A percentile compares a stretch with the other conserved stretches of the same genome.
These are phyloP conservation scores for Cepphus grylle DNA, from an alignment of 2,113 vertebrate species.

Conservation along the genomic window DNA sequence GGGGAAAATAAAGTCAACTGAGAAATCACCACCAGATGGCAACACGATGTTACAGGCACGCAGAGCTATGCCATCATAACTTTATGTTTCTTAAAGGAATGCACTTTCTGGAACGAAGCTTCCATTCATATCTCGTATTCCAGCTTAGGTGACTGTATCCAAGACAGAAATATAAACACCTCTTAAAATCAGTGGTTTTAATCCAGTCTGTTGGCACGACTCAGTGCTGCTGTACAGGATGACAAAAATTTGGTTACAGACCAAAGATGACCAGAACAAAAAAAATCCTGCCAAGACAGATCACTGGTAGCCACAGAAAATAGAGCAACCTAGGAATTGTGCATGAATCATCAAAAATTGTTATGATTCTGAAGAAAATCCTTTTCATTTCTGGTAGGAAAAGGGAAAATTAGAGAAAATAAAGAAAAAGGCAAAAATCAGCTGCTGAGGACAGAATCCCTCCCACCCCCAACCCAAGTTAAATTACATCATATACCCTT, in stretches of 20 bases:
- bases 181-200: not conserved
- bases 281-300: not conserved
- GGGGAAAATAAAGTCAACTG: not conserved
- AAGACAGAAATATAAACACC: slow-evolving; percentile 6
- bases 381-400: not conserved
- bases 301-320: not conserved
- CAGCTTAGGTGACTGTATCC: not conserved
- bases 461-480: not conserved
- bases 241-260: not conserved
- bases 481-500: not conserved
- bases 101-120: not conserved
- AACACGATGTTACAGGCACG: not conserved
- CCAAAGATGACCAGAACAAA: not conserved
- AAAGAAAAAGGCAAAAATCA: not conserved
- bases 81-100: not conserved
- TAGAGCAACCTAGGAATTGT: not conserved
- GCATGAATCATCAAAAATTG: not conserved
- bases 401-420: not conserved
- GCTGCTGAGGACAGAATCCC: not conserved
- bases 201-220: not conserved
- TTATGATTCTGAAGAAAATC: not conserved
- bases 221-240: not conserved
- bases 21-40: slow-evolving; percentile 35
- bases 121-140: not conserved
- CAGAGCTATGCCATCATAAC: not conserved